These are phyloP conservation scores for Muntiacus muntjak DNA, from an alignment of 2,113 vertebrate genomes.

Conservation along the genomic window DNA sequence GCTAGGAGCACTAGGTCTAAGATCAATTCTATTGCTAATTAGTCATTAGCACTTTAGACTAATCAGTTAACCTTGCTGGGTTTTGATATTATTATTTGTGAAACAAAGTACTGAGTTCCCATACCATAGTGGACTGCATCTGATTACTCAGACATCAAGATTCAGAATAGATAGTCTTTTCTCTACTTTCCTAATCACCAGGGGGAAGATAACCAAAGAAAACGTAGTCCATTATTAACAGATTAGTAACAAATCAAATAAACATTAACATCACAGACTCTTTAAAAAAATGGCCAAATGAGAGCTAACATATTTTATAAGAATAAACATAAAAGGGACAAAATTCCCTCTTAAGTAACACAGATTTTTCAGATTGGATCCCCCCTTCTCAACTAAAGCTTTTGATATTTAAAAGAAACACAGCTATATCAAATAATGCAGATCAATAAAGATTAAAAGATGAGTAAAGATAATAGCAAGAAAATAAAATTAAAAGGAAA, in stretches of 20 bases:
- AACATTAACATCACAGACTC: not conserved
- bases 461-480: not conserved
- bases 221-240: not conserved
- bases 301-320: not conserved
- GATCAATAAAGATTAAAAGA: not conserved
- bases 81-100: not conserved
- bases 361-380: not conserved
- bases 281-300: not conserved
- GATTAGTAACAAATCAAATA: not conserved
- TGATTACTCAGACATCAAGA: not conserved
- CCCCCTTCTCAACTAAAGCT: not conserved
- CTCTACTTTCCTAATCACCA: not conserved
- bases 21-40: not conserved
- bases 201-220: not conserved
- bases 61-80: not conserved
- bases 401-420: not conserved
- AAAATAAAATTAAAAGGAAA: not conserved
- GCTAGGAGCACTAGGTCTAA: not conserved
- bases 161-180: not conserved
- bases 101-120: not conserved
- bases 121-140: not conserved
- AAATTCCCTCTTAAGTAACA: not conserved
- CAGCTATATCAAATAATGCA: not conserved
- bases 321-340: not conserved
- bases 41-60: not conserved